phyloP scores from a whole-genome alignment of 2,113 vertebrate species.

The Capra hircus region DNA sequence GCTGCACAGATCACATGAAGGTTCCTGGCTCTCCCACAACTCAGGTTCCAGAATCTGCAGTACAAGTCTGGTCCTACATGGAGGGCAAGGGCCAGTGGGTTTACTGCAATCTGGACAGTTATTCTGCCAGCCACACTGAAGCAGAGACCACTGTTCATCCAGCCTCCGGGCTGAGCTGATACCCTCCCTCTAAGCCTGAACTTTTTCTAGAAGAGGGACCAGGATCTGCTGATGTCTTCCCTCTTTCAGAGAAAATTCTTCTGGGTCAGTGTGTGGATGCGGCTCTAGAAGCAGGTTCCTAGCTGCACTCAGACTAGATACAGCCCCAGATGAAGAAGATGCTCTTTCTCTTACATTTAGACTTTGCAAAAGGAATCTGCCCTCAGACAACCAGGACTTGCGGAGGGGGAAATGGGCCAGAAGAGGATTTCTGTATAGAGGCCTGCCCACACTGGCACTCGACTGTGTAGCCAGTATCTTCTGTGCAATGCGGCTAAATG shows the following conservation, averaged over 20 bases:
- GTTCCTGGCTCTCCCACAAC: conserved; percentile 73
- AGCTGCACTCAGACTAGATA: background rate
- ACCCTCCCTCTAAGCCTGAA: conserved; percentile 24
- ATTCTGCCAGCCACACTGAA: conserved; percentile 79
- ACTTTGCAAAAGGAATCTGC: background rate
- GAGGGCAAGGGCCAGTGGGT: conserved; percentile 80
- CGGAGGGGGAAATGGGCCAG: conserved; percentile 57
- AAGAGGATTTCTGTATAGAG: conserved; percentile 76
- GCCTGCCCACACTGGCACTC: rapidly evolving
- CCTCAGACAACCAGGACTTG: conserved; percentile 11
- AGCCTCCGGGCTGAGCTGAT: conserved; percentile 32
- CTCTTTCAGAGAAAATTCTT: conserved; percentile 33
- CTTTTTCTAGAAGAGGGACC: conserved; percentile 20
- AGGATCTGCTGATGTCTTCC: background rate
- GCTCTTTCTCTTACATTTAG: background rate
- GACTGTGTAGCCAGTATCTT: background rate
- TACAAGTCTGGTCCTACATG: conserved; percentile 79
- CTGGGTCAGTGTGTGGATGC: background rate
- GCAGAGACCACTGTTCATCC: conserved; percentile 71
- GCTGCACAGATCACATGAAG: conserved; percentile 50
- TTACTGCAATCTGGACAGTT: conserved; percentile 73
- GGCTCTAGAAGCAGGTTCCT: background rate
- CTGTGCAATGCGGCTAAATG: background rate
- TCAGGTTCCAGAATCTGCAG: conserved; percentile 73
- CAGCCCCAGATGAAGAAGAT: rapidly evolving